These are phyloP conservation scores for Rhamnusium bicolor DNA, from an alignment of 2,888 invertebrate genomes.

Conservation along the genomic window DNA sequence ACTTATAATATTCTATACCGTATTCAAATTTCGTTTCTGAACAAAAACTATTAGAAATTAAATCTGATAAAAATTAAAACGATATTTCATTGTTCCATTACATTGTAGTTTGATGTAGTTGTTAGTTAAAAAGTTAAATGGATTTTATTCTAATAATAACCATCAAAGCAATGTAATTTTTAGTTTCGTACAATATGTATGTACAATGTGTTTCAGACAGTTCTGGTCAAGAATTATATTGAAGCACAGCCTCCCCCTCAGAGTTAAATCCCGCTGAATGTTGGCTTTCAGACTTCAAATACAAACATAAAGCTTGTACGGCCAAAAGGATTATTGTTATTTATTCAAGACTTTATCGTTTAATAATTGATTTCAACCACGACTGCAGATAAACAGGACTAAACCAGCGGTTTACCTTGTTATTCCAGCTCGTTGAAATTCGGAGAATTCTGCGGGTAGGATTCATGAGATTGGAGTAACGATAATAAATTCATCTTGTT, in stretches of 20 bases:
- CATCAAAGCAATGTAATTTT: background rate
- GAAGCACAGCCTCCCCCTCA: background rate
- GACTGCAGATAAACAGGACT: conserved; percentile 3
- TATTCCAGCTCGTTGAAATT: background rate
- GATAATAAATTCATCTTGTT: conserved; percentile 3
- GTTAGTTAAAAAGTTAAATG: background rate
- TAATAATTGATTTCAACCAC: conserved; percentile 31
- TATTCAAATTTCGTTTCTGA: no score
- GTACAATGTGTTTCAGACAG: background rate
- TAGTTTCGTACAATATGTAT: background rate
- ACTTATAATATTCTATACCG: no score
- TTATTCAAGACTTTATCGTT: conserved; percentile 31
- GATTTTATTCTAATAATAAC: background rate
- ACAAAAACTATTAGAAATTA: no score
- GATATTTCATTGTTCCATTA: no score
- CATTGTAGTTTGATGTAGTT: no score
- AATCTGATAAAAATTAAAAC: no score
- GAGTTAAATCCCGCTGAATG: background rate
- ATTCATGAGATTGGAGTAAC: background rate
- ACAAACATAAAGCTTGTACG: conserved; percentile 26
- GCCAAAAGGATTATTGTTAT: conserved; percentile 29
- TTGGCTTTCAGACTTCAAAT: conserved; percentile 10
- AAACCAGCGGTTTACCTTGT: conserved; percentile 8
- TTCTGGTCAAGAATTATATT: background rate
- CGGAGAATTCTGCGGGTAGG: background rate